A percentile compares a stretch with the other conserved stretches of the same genome.
Conservation (phyloP, 2,797 vertebrate genomes). For the Sebastes minor region DNA sequence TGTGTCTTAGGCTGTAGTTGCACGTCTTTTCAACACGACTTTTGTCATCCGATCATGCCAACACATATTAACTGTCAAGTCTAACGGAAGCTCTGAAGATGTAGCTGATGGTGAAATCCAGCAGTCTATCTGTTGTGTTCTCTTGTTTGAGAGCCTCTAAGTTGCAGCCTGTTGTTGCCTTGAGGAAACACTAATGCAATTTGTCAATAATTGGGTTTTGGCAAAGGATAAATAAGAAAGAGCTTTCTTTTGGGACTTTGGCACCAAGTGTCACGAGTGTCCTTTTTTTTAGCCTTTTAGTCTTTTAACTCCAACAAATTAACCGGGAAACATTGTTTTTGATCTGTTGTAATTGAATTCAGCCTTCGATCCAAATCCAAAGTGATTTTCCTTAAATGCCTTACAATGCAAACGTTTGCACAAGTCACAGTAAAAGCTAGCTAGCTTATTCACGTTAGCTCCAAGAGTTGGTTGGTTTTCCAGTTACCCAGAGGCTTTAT, state of each 20-base stretch:
- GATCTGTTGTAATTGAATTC: background rate
- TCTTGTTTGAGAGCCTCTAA: background rate
- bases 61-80: too few relatives aligned
- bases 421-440: background rate
- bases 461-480: background rate
- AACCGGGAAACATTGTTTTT: background rate
- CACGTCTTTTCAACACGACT: background rate
- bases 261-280: background rate
- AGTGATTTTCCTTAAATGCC: background rate
- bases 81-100: background rate
- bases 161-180: background rate
- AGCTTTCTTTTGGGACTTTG: background rate
- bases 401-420: background rate
- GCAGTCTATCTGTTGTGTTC: background rate
- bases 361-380: background rate
- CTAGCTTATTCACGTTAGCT: background rate
- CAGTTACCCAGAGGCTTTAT: too few relatives aligned
- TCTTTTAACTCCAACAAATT: background rate
- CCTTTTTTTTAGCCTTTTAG: background rate
- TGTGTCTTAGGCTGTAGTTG: background rate
- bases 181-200: background rate
- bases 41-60: too few relatives aligned
- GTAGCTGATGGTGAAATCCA: background rate
- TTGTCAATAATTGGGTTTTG: background rate
- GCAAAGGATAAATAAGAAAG: background rate